Percentiles rank a stretch among this genome's conserved stretches.
Conservation (phyloP, 1,140 invertebrate genomes). For the Lordiphosa stackelbergi region DNA sequence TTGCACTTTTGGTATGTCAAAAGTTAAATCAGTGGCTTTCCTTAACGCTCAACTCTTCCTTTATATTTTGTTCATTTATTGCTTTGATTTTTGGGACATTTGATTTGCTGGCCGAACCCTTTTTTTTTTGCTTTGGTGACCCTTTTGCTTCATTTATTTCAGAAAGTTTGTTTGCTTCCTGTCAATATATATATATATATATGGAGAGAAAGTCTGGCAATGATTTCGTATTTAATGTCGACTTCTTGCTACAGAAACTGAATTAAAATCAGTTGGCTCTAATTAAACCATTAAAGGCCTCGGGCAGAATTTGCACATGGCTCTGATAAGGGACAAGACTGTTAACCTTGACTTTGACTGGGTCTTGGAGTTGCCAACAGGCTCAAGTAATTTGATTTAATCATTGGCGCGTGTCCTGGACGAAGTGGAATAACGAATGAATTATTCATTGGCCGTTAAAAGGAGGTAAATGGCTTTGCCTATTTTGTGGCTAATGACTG, state of each 20-base stretch:
- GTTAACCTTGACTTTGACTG: conserved; percentile 24
- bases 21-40: too few relatives aligned
- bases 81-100: too few relatives aligned
- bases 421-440: conserved; percentile 54
- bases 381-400: conserved; percentile 59
- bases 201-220: conserved; percentile 33
- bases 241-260: neutral
- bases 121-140: conserved; percentile 16
- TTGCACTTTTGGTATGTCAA: too few relatives aligned
- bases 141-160: conserved; percentile 23
- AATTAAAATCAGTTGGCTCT: conserved; percentile 27
- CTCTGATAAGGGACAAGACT: conserved; percentile 12
- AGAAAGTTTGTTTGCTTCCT: conserved; percentile 57
- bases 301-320: conserved; percentile 27
- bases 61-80: too few relatives aligned
- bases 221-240: neutral
- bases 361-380: conserved; percentile 7
- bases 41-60: too few relatives aligned
- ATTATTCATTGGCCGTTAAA: conserved; percentile 42
- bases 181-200: conserved; percentile 24
- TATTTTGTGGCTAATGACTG: conserved; percentile 9
- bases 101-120: conserved; percentile 29
- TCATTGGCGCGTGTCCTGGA: conserved; percentile 44
- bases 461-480: conserved; percentile 25
- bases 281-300: conserved; percentile 38